phyloP scores from a whole-genome alignment of 2,888 invertebrate species.

The Drosophila fungiperda region DNA sequence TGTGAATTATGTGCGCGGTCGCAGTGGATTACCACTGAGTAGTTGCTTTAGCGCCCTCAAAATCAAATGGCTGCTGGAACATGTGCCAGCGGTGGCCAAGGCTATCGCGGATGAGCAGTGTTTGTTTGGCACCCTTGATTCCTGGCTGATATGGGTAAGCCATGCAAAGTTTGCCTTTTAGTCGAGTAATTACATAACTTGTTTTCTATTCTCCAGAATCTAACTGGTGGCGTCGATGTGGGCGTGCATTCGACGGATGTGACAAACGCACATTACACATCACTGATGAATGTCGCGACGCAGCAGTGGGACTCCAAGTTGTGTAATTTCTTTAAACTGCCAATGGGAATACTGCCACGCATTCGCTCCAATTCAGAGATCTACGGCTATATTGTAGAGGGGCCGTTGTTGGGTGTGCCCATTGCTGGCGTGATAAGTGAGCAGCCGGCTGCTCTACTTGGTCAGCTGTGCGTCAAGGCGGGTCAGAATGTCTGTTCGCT shows the following conservation, averaged over 20 bases:
- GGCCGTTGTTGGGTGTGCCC: conserved; percentile 91
- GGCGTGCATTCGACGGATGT: conserved; percentile 96
- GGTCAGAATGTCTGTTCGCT: conserved; percentile 98
- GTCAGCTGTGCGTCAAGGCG: conserved; percentile 94
- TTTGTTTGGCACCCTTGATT: conserved; percentile 95
- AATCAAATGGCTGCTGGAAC: conserved; percentile 96
- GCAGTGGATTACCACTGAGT: conserved; percentile 92
- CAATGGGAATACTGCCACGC: conserved; percentile 92
- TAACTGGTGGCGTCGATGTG: conserved; percentile 87
- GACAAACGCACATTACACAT: conserved; percentile 98
- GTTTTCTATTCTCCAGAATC: conserved; percentile 85
- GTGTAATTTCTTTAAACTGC: conserved; percentile 95
- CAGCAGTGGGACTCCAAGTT: conserved; percentile 95
- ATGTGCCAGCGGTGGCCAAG: conserved; percentile 90
- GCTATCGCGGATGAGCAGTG: conserved; percentile 90
- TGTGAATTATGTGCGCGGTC: conserved; percentile 86
- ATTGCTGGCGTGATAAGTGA: conserved; percentile 97
- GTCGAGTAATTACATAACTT: background rate
- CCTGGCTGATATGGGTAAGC: conserved; percentile 96
- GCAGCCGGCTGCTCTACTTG: conserved; percentile 97
- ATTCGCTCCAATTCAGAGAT: conserved; percentile 96
- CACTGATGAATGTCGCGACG: conserved; percentile 96
- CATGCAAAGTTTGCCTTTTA: conserved; percentile 32
- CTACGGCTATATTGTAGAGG: conserved; percentile 92
- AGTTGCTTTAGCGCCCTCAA: conserved; percentile 99